Conservation (phyloP, 1,140 invertebrate species). For the Hycleus cichorii region DNA sequence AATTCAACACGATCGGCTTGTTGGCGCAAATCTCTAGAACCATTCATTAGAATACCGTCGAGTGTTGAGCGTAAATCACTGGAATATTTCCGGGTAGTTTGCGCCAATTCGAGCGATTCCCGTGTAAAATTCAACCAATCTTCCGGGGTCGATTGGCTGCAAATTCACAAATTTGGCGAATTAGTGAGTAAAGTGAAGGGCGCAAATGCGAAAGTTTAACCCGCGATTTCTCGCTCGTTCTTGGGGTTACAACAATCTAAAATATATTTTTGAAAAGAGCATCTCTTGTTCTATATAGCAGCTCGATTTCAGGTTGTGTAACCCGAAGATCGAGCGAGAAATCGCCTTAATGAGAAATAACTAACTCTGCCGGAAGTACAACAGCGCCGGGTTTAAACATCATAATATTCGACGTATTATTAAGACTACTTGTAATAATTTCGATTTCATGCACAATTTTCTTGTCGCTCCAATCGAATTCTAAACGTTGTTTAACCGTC, state of each 20-base stretch:
- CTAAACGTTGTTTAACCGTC: constrained; percentile 64
- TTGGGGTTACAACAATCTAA: too few species aligned
- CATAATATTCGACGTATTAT: constrained; percentile 53
- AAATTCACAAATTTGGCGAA: neutral
- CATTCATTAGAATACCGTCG: constrained; percentile 54
- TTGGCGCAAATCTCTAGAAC: constrained; percentile 59
- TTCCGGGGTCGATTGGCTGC: constrained; percentile 57
- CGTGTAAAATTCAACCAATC: constrained; percentile 64
- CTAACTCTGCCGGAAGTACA: constrained; percentile 57
- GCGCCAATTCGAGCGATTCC: constrained; percentile 55
- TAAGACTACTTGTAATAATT: constrained; percentile 50
- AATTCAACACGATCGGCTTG: constrained; percentile 67
- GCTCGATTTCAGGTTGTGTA: too few species aligned
- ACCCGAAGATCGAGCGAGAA: too few species aligned
- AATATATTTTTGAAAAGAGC: too few species aligned
- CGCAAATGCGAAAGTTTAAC: too few species aligned
- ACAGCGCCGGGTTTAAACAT: constrained; percentile 61
- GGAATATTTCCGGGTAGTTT: constrained; percentile 56
- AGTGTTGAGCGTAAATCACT: constrained; percentile 53
- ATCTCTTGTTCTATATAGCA: too few species aligned
- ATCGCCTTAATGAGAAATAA: neutral
- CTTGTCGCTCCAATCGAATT: constrained; percentile 84
- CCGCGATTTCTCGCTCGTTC: too few species aligned
- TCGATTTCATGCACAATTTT: constrained; percentile 70
- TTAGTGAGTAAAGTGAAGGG: too few species aligned